These are phyloP conservation scores for Trochalopteron elliotii DNA, from an alignment of 2,113 vertebrate genomes.

Conservation along the genomic window DNA sequence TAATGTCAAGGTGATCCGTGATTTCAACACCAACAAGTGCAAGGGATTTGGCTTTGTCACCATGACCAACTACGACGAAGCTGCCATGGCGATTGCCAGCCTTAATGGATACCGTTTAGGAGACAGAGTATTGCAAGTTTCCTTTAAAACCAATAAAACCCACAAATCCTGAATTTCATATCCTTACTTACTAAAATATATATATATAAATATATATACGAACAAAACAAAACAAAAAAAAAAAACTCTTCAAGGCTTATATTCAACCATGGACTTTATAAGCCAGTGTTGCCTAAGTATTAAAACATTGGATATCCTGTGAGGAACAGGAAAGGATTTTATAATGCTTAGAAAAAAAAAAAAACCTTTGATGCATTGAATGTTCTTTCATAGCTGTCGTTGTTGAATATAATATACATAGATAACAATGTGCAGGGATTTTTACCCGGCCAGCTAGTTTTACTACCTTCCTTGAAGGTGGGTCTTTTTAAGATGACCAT, in stretches of 20 bases:
- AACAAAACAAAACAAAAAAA: constrained; percentile 85
- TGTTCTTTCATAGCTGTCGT: constrained; percentile 90
- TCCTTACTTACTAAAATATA: constrained; percentile 86
- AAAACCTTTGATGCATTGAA: constrained; percentile 90
- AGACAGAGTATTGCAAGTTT: constrained; percentile 99
- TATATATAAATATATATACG: constrained; percentile 83
- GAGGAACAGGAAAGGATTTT: constrained; percentile 92
- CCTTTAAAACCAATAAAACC: constrained; percentile 99
- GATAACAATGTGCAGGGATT: constrained; percentile 88
- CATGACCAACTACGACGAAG: constrained; percentile 99
- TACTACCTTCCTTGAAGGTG: constrained; percentile 98
- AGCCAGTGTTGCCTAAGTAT: constrained; percentile 99
- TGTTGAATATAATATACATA: constrained; percentile 90
- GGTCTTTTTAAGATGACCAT: constrained; percentile 92
- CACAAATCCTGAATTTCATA: constrained; percentile 99
- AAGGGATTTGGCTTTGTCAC: constrained; percentile 99
- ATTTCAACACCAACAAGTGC: constrained; percentile 99
- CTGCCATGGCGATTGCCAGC: constrained; percentile 99
- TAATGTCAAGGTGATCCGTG: constrained; percentile 99
- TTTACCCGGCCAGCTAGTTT: constrained; percentile 92
- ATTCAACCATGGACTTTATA: constrained; percentile 99
- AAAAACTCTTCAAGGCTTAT: constrained; percentile 99
- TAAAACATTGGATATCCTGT: constrained; percentile 94
- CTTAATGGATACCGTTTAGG: constrained; percentile 99
- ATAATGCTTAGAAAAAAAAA: constrained; percentile 88